Conservation (phyloP, 2,113 vertebrate species). For the Argyrosomus japonicus region DNA sequence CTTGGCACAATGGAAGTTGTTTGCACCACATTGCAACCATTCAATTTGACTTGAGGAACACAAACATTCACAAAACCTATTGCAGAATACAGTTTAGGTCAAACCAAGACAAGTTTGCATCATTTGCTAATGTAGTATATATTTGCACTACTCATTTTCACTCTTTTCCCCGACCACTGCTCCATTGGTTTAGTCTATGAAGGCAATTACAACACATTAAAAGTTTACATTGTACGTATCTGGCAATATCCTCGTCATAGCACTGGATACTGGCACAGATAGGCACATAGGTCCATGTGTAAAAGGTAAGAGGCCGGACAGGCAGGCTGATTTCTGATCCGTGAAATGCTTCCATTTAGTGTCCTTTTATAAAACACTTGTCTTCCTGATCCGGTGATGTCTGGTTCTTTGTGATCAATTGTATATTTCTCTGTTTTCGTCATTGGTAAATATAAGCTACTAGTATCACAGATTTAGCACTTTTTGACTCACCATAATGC, state of each 20-base stretch:
- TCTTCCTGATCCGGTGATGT: neutral
- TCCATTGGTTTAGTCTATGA: conserved; percentile 43
- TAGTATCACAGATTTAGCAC: conserved; percentile 24
- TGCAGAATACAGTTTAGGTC: conserved; percentile 37
- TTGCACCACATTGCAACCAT: conserved; percentile 6
- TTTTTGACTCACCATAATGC: conserved; percentile 5
- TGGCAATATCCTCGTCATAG: conserved; percentile 24
- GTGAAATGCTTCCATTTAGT: conserved; percentile 16
- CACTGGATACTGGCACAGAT: conserved; percentile 39
- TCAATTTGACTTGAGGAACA: conserved; percentile 29
- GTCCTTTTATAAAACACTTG: neutral
- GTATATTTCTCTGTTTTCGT: neutral
- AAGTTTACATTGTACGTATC: conserved; percentile 40
- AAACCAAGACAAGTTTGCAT: conserved; percentile 39
- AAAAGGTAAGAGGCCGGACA: conserved; percentile 22
- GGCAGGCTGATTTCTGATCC: conserved; percentile 17
- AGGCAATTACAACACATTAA: conserved; percentile 56
- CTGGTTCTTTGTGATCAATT: conserved; percentile 4
- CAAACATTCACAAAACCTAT: conserved; percentile 32
- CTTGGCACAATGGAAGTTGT: conserved; percentile 22
- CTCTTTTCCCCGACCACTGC: neutral
- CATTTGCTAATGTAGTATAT: conserved; percentile 19
- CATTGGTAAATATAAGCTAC: conserved; percentile 20
- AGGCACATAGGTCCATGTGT: conserved; percentile 70
- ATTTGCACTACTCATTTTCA: conserved; percentile 13